Base-by-base conservation (phyloP, 1,140 invertebrate species). In the Drosophila tsacasi region DNA sequence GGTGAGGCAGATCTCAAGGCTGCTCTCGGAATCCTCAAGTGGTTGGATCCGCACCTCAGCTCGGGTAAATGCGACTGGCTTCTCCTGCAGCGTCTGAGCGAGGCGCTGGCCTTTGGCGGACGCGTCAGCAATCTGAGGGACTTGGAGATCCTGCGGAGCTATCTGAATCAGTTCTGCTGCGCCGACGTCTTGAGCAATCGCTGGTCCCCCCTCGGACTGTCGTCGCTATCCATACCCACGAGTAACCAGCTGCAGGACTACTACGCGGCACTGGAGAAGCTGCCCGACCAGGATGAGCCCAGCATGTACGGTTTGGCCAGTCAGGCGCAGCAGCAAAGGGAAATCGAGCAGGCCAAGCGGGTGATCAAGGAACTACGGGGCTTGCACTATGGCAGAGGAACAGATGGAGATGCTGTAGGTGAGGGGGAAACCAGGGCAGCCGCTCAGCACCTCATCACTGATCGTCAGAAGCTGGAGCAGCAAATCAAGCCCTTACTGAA, bases 81-180 rank as follows among this genome's bases (percentile, higher is more conserved):
- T 54, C 96, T 96, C 71, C 94, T 98, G 42, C 96, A 96, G 79
- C 97, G 97, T 9, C 93, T 99, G 6, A 95, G 96, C 86, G 96
- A 97, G 81, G 95, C 96, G 60, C 96, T 97, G 0, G 96, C 98
- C 63, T 99, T 98, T 89, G 98, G 98, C 2, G 98, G 98, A 2
- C 93, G 97, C 46, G 94, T 99, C 9, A 97, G 98, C 90, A 97
- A 98, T 80, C 91, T 94, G 9, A 96, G 96, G 90, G 98, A 99
- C 93, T 92, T 95, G 58, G 93, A 95, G 49, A 96, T 98, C 3
- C 91, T 99, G 25, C 93, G 94, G 13, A 95, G 96, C 1, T 98
- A 98, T 90, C 91, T 98, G 3, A 89, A 94, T n/a, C 94, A 96
- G 42, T 96, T 96, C 82, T 98, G 98, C 93, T 95, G 93, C 47